Conservation (phyloP, 2,113 vertebrate species). For the Myocastor coypus region DNA sequence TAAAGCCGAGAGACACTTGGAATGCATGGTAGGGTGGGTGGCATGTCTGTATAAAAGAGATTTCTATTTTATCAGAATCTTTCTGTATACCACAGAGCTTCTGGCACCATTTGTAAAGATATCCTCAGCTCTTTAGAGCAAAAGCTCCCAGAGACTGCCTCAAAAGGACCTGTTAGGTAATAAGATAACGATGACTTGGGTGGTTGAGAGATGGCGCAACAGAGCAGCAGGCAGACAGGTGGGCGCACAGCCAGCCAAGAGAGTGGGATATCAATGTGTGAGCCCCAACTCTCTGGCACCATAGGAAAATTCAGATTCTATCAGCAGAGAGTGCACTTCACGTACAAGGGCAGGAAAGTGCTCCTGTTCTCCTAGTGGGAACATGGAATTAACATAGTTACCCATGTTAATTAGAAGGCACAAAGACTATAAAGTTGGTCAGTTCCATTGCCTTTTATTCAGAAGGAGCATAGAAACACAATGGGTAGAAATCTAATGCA, state of each 20-base stretch:
- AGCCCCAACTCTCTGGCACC: background rate
- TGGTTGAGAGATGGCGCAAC: background rate
- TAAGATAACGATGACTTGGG: background rate
- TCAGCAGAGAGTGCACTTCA: background rate
- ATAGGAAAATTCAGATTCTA: background rate
- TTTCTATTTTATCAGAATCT: background rate
- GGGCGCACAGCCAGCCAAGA: background rate
- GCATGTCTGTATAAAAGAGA: background rate
- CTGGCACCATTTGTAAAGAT: constrained; percentile 45
- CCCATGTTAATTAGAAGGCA: background rate
- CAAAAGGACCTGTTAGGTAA: background rate
- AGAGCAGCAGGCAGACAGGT: background rate
- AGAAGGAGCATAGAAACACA: background rate
- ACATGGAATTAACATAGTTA: background rate
- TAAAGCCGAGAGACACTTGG: background rate
- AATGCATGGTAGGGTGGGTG: background rate
- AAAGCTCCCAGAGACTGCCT: background rate
- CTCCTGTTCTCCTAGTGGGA: background rate
- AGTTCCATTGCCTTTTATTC: background rate
- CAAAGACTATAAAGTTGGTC: background rate
- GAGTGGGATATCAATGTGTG: background rate
- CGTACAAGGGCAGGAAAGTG: background rate
- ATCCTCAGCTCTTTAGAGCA: background rate
- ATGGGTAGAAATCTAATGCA: constrained; percentile 7
- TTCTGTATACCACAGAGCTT: background rate